phyloP scores from a whole-genome alignment of 1,140 invertebrate genomes.

The Antheraea mylitta region DNA sequence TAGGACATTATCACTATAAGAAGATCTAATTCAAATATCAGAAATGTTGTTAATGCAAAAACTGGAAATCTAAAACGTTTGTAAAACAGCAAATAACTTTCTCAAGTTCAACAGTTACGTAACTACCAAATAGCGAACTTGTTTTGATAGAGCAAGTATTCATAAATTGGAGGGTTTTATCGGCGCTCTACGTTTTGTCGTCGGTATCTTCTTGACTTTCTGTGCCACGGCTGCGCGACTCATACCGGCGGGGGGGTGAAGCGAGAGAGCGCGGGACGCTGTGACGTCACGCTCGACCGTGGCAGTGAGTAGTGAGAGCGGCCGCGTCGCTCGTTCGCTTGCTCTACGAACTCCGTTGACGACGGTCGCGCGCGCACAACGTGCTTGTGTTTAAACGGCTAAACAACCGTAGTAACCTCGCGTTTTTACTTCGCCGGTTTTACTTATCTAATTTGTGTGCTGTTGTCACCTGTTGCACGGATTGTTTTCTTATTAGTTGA shows the following conservation, averaged over 20 bases:
- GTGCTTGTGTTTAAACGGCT: slow-evolving; percentile 51
- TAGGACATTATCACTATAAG: neutral
- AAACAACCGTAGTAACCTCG: slow-evolving; percentile 49
- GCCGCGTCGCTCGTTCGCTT: slow-evolving; percentile 67
- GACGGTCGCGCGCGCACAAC: slow-evolving; percentile 71
- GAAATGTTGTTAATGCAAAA: neutral
- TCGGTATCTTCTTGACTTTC: slow-evolving; percentile 64
- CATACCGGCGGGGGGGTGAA: slow-evolving; percentile 31
- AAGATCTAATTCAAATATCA: neutral
- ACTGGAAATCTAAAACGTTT: slow-evolving; percentile 9
- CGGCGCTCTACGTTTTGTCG: slow-evolving; percentile 64
- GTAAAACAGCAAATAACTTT: slow-evolving; percentile 37
- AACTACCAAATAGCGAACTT: slow-evolving; percentile 45
- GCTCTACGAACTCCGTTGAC: slow-evolving; percentile 63
- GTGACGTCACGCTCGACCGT: slow-evolving; percentile 76
- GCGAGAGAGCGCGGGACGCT: slow-evolving; percentile 17
- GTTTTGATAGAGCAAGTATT: slow-evolving; percentile 61
- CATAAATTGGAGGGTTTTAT: slow-evolving; percentile 71
- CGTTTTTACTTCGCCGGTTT: slow-evolving; percentile 39
- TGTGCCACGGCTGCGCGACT: slow-evolving; percentile 57
- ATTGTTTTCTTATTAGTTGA: slow-evolving; percentile 51
- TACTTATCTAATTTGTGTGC: slow-evolving; percentile 48
- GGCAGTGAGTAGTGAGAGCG: slow-evolving; percentile 76
- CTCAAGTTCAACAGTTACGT: slow-evolving; percentile 57
- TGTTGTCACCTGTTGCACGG: slow-evolving; percentile 49